phyloP scores from a whole-genome alignment of 2,888 invertebrate genomes.

The Drosophila birchii region DNA sequence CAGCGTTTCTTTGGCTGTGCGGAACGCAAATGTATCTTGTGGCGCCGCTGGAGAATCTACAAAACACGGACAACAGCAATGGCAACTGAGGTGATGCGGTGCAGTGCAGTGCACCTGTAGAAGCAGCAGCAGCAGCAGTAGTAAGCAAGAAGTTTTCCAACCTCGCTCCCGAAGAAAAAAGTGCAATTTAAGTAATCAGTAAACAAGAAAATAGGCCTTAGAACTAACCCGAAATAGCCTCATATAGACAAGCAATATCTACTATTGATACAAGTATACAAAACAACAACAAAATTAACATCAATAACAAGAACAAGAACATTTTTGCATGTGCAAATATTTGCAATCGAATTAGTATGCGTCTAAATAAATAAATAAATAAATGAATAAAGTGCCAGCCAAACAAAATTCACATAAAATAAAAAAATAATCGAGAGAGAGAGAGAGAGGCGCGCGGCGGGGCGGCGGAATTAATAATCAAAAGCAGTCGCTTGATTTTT shows the following conservation, averaged over 20 bases:
- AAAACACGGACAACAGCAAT: conserved; percentile 33
- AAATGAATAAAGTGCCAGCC: conserved; percentile 39
- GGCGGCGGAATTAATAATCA: conserved; percentile 28
- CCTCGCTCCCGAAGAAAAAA: conserved; percentile 48
- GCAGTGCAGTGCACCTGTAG: conserved; percentile 14
- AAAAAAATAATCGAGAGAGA: neutral
- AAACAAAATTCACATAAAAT: conserved; percentile 30
- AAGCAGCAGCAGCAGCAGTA: conserved; percentile 13
- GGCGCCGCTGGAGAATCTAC: conserved; percentile 75
- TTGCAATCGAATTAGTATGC: conserved; percentile 75
- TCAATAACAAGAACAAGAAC: conserved; percentile 12
- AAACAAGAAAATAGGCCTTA: conserved; percentile 57
- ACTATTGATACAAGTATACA: conserved; percentile 12
- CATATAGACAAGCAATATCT: conserved; percentile 53
- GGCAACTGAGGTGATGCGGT: conserved; percentile 23
- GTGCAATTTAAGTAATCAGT: conserved; percentile 47
- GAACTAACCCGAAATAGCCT: conserved; percentile 60
- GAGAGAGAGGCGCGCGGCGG: conserved; percentile 1
- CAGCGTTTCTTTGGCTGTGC: conserved; percentile 75
- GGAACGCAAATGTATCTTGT: conserved; percentile 75
- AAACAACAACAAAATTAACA: conserved; percentile 21
- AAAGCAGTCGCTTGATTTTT: conserved; percentile 20
- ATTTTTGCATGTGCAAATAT: conserved; percentile 63
- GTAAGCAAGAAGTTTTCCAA: conserved; percentile 19
- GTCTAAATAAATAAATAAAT: conserved; percentile 58